Evolutionary conservation across 2,888 invertebrate species (phyloP).

Genomic region (Drosophila peninsularis): DNA sequence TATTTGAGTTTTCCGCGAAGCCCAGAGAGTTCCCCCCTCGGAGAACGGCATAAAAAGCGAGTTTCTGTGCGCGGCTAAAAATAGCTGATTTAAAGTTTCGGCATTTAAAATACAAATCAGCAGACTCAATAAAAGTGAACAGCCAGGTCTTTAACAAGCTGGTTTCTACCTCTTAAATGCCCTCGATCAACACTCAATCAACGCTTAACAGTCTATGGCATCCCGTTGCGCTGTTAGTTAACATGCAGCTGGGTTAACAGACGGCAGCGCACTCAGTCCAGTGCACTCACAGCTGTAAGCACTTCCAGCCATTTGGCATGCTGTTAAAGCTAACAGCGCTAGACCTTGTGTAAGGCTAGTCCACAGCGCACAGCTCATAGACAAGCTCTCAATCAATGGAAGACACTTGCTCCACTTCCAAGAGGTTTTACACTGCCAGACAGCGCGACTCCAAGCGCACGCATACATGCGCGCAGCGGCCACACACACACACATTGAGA

Average conservation of each 20-base stretch:
- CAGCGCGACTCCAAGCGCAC: slow-evolving; percentile 64
- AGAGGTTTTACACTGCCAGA: slow-evolving; percentile 63
- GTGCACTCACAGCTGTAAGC: too few species aligned
- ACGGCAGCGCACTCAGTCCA: not conserved
- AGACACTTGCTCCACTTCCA: slow-evolving; percentile 73
- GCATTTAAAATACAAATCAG: slow-evolving; percentile 24
- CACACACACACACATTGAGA: slow-evolving; percentile 23
- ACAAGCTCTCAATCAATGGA: slow-evolving; percentile 10
- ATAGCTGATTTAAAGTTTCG: slow-evolving; percentile 29
- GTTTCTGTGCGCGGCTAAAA: slow-evolving; percentile 44
- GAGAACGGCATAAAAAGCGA: slow-evolving; percentile 13
- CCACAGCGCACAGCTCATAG: slow-evolving; percentile 1
- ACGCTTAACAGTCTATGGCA: not conserved
- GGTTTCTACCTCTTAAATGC: slow-evolving; percentile 11
- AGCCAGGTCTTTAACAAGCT: slow-evolving; percentile 13
- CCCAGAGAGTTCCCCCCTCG: not conserved
- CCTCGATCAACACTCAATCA: slow-evolving; percentile 14
- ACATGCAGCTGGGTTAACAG: not conserved
- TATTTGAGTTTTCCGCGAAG: slow-evolving; percentile 65
- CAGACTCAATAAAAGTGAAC: slow-evolving; percentile 16
- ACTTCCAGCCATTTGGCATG: too few species aligned
- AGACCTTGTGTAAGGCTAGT: slow-evolving; percentile 17
- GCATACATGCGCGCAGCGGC: not conserved
- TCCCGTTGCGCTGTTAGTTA: slow-evolving; percentile 3
- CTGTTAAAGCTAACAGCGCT: not conserved